Evolutionary conservation across 2,797 vertebrate genomes (phyloP).

Genomic region (Etheostoma perlongum): DNA sequence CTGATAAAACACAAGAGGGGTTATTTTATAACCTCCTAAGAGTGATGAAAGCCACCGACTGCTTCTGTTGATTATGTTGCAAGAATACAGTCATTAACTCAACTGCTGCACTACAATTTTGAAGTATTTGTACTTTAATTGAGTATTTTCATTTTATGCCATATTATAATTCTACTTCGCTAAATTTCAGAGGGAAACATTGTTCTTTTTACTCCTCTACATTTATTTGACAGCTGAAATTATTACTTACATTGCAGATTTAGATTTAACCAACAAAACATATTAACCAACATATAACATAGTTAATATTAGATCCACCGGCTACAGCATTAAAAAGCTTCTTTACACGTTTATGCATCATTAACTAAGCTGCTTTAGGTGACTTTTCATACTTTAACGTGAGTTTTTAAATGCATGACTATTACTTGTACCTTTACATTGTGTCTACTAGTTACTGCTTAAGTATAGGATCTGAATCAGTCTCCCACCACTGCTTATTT

Average conservation of each 20-base stretch:
- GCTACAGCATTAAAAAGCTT: background rate
- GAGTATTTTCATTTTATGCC: background rate
- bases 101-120: background rate
- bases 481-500: background rate
- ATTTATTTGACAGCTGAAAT: slow-evolving; percentile 7
- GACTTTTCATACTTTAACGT: background rate
- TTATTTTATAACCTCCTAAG: slow-evolving; percentile 28
- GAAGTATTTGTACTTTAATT: background rate
- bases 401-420: background rate
- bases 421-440: background rate
- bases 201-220: background rate
- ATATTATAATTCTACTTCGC: background rate
- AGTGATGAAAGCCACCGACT: slow-evolving; percentile 16
- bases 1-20: slow-evolving; percentile 18
- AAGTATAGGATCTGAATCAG: background rate
- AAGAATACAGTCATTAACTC: background rate
- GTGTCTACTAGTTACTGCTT: too few relatives aligned
- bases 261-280: background rate
- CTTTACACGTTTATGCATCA: background rate
- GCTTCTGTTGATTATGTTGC: slow-evolving; percentile 25
- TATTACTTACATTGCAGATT: background rate
- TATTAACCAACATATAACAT: background rate
- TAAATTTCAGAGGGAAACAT: background rate
- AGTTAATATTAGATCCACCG: background rate
- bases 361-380: background rate